Evolutionary conservation across 2,113 vertebrate genomes (phyloP).

Genomic region (Geococcyx californianus): DNA sequence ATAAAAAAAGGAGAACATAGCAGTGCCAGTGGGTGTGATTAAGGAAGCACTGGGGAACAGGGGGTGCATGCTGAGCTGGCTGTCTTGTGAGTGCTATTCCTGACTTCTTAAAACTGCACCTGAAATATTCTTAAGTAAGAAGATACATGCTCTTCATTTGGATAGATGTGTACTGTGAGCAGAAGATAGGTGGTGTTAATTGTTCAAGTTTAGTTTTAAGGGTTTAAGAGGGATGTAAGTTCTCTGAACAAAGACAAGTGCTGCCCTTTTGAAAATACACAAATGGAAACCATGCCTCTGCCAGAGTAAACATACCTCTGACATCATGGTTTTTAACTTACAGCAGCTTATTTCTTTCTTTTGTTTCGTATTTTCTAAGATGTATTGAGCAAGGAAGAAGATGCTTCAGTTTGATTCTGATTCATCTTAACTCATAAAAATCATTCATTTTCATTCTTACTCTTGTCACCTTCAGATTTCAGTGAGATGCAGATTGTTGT

Average conservation of each 20-base stretch:
- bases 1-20: neutral
- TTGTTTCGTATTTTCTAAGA: neutral
- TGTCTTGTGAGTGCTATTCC: neutral
- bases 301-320: neutral
- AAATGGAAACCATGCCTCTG: neutral
- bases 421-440: neutral
- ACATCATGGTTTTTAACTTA: neutral
- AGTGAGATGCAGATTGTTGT: neutral
- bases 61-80: neutral
- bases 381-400: neutral
- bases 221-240: neutral
- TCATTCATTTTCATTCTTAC: neutral
- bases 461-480: neutral
- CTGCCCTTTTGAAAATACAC: neutral
- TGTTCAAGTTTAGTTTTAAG: neutral
- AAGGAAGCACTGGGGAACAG: neutral
- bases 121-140: neutral
- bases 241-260: neutral
- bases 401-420: constrained; percentile 2
- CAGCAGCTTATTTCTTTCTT: neutral
- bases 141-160: neutral
- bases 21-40: neutral
- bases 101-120: constrained; percentile 8
- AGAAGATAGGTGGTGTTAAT: neutral
- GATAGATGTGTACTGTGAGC: neutral